A percentile compares a stretch with the other conserved stretches of the same genome.
phyloP scores from a whole-genome alignment of 2,888 invertebrate species.

The Acleris emargana region DNA sequence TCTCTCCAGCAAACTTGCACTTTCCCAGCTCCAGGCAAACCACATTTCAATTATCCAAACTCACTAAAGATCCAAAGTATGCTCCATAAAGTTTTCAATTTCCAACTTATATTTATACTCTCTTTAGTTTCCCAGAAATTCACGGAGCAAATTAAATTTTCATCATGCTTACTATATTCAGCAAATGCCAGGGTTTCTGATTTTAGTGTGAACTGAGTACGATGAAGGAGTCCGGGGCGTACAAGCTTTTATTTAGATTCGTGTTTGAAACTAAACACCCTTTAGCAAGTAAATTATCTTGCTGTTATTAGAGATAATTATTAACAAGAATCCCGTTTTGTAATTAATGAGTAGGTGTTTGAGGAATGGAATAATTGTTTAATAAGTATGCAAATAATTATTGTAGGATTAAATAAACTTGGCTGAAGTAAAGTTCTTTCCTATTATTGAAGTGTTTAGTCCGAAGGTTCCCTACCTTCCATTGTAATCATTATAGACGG shows the following conservation, averaged over 20 bases:
- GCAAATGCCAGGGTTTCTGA: no score
- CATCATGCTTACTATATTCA: neutral
- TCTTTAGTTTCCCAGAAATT: neutral
- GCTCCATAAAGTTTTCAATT: conserved; percentile 2
- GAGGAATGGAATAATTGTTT: no score
- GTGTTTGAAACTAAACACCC: neutral
- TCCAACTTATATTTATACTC: neutral
- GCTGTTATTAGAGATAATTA: neutral
- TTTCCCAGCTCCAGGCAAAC: neutral
- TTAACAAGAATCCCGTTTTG: neutral
- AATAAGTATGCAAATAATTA: no score
- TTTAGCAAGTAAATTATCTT: neutral
- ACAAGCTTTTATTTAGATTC: neutral
- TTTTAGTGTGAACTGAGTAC: no score
- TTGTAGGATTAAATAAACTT: no score
- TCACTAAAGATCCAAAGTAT: neutral
- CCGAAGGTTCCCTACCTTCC: no score
- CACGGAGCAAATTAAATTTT: neutral
- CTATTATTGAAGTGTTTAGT: no score
- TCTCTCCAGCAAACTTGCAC: neutral
- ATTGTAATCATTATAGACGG: no score
- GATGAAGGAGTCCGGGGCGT: no score
- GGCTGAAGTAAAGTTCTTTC: no score
- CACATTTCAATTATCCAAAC: conserved; percentile 1
- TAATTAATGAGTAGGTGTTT: no score